Base-by-base conservation (phyloP, 2,797 vertebrate genomes). In the Leptodactylus fallax region DNA sequence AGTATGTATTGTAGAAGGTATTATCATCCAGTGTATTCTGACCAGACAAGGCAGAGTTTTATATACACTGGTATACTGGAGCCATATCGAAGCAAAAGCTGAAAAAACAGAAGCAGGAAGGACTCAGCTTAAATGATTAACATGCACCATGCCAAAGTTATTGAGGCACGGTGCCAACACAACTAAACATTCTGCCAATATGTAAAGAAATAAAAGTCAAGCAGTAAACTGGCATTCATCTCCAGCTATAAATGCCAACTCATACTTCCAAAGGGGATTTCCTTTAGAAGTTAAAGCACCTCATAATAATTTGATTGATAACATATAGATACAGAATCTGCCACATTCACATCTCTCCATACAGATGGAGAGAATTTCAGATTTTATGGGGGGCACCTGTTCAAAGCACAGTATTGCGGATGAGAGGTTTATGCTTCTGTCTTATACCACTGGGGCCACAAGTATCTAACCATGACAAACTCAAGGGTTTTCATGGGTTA, bases 131-230 rank as follows among this genome's bases (percentile, higher is more conserved):
- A 85, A 85, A 89, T 89, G 83, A 84, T 88, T 85, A 84, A 56
- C 17, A 51, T 80, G n/a, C 27, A 63, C 21, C 27, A 83, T 85
- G 87, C 83, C 87, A 89, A 89, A 78, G 79, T 81, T 85, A 85
- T 65, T 21, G 53, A 81, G 87, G 87, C 83, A 63, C 23, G 0
- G 72, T 78, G 79, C 87, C 87, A 89, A 89, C 47, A 89, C 16
- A 89, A 89, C 58, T 85, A 89, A 88, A 79, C 27, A 88, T 79
- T 84, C 82, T 79, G 87, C 81, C 87, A 87, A 87, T 83, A 84
- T 69, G 77, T 74, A 79, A 88, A 60, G 65, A 88, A 88, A 85
- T 72, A 74, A 88, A 85, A 88, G 72, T 53, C 72, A 83, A 71
- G 81, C 56, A 87, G 72, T 83, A 87, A 83, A 65, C 51, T 71